phyloP scores from a whole-genome alignment of 2,113 vertebrate species.

The Carettochelys insculpta region DNA sequence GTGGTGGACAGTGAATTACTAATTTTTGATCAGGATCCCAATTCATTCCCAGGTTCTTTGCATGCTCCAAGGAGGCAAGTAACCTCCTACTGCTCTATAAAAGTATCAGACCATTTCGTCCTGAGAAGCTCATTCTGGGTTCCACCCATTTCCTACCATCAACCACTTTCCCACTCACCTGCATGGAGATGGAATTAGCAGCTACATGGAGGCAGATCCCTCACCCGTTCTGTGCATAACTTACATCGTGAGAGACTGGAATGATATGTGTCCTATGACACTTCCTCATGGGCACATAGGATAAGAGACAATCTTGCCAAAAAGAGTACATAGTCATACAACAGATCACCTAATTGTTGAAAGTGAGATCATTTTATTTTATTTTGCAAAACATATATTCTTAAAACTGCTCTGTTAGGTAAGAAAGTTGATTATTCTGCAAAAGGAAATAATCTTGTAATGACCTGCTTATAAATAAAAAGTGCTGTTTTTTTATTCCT shows the following conservation, averaged over 20 bases:
- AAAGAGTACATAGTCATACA: background rate
- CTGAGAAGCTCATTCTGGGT: background rate
- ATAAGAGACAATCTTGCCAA: background rate
- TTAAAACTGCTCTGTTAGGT: background rate
- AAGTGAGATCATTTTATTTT: background rate
- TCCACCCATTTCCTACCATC: background rate
- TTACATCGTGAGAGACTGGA: background rate
- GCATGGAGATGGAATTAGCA: background rate
- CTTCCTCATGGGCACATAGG: background rate
- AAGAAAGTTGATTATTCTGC: background rate
- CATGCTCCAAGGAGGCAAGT: background rate
- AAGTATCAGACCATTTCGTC: fast-evolving
- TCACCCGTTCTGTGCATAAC: background rate
- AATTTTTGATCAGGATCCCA: background rate
- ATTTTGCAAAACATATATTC: background rate
- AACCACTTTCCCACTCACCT: fast-evolving
- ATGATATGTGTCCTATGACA: background rate
- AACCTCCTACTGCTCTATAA: background rate
- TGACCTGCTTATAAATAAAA: background rate
- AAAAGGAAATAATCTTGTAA: background rate
- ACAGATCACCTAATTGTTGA: background rate
- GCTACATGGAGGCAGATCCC: fast-evolving
- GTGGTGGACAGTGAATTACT: background rate
- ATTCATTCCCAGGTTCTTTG: background rate
- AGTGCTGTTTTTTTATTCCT: background rate